These are phyloP conservation scores for Apamea sordens DNA, from an alignment of 2,888 invertebrate genomes.

Conservation along the genomic window DNA sequence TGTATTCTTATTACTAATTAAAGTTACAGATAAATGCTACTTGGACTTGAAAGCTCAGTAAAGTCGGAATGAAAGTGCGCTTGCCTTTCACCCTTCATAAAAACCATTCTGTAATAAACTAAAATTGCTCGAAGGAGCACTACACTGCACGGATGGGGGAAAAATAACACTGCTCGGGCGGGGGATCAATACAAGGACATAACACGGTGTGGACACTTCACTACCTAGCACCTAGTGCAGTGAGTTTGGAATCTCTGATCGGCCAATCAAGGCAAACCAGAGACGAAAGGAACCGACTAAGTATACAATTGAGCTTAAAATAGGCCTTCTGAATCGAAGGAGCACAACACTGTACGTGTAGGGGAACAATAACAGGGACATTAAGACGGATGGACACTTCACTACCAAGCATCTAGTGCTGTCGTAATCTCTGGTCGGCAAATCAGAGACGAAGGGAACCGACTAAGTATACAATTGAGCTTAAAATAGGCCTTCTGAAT, in stretches of 20 bases:
- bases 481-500: not conserved
- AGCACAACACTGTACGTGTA: not conserved
- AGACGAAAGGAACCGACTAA: not conserved
- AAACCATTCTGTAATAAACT: not conserved
- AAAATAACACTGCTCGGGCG: not conserved
- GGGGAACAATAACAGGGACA: not conserved
- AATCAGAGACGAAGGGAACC: not conserved
- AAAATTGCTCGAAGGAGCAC: not conserved
- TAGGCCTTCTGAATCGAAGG: not conserved
- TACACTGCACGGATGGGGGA: not conserved
- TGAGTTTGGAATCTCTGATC: not conserved
- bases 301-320: not conserved
- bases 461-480: not conserved
- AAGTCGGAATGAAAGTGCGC: not conserved
- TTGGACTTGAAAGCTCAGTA: slow-evolving; percentile 5
- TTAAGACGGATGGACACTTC: not conserved
- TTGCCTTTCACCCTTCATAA: not conserved
- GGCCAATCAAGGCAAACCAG: not conserved
- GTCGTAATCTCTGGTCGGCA: not conserved
- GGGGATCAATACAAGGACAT: not conserved
- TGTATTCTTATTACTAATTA: slow-evolving; percentile 2
- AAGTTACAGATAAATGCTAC: not conserved
- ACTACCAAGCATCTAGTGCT: not conserved
- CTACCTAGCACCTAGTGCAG: not conserved
- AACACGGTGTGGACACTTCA: not conserved